Conservation (phyloP, 2,113 vertebrate species). For the Entelurus aequoreus region DNA sequence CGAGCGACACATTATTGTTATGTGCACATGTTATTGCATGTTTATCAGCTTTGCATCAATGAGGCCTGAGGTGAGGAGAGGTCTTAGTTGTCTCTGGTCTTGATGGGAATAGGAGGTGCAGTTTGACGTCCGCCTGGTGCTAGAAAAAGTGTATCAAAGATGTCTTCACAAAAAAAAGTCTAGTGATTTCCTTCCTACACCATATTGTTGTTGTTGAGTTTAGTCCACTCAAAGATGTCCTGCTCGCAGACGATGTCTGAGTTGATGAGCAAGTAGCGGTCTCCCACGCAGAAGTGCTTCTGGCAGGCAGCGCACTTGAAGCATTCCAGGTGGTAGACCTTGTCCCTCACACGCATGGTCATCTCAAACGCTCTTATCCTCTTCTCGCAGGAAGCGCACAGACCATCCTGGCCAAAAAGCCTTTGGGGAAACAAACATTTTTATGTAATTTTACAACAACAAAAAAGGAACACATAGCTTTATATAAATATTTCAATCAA, state of each 20-base stretch:
- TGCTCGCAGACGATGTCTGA: conserved; percentile 98
- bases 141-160: conserved; percentile 4
- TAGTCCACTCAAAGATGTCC: conserved; percentile 99
- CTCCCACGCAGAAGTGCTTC: conserved; percentile 98
- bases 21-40: conserved; percentile 30
- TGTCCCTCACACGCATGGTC: conserved; percentile 98
- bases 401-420: conserved; percentile 96
- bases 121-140: conserved; percentile 4
- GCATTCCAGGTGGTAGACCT: conserved; percentile 97
- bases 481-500: too few species aligned
- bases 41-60: conserved; percentile 33
- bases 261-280: conserved; percentile 98
- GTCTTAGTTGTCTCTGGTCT: conserved; percentile 27
- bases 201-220: conserved; percentile 81
- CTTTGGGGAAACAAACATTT: conserved; percentile 53
- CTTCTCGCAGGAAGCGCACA: conserved; percentile 95
- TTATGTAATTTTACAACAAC: too few species aligned
- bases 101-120: conserved; percentile 14
- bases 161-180: background rate
- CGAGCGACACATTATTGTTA: too few species aligned
- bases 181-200: conserved; percentile 21
- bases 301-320: conserved; percentile 98
- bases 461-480: too few species aligned
- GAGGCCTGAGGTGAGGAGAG: conserved; percentile 5
- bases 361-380: conserved; percentile 97